These are phyloP conservation scores for Lottia scabra DNA, from an alignment of 2,888 invertebrate species.

Conservation along the genomic window DNA sequence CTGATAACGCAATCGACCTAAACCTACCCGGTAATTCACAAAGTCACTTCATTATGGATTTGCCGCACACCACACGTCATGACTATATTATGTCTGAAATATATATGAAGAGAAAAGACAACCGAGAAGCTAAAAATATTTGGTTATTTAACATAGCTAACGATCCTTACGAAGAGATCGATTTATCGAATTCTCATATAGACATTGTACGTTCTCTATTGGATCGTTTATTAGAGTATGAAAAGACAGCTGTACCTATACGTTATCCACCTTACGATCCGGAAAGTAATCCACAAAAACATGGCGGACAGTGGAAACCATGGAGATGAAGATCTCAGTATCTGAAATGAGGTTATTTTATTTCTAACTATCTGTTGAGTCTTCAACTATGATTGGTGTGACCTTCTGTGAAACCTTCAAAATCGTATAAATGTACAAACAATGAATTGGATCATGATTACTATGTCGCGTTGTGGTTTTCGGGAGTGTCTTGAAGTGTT, in stretches of 20 bases:
- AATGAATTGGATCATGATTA: too few relatives aligned
- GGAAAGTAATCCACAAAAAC: constrained; percentile 33
- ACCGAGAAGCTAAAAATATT: constrained; percentile 30
- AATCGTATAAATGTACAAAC: too few relatives aligned
- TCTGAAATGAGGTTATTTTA: too few relatives aligned
- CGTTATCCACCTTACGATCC: constrained; percentile 39
- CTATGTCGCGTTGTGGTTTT: too few relatives aligned
- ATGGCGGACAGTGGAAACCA: constrained; percentile 46
- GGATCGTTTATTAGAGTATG: constrained; percentile 33
- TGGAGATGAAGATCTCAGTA: constrained; percentile 29
- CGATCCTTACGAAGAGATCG: constrained; percentile 41
- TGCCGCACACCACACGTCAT: background rate
- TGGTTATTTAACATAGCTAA: constrained; percentile 46
- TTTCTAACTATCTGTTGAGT: too few relatives aligned
- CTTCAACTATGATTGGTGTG: too few relatives aligned
- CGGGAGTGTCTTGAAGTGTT: too few relatives aligned
- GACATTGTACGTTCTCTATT: constrained; percentile 34
- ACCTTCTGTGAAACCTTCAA: too few relatives aligned
- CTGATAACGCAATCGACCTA: too few relatives aligned
- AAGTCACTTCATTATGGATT: too few relatives aligned
- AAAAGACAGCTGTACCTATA: constrained; percentile 38
- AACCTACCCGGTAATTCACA: too few relatives aligned
- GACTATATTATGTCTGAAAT: background rate
- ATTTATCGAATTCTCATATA: constrained; percentile 31
- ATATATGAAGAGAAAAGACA: background rate